phyloP scores from a whole-genome alignment of 2,113 vertebrate species.

The Gambusia affinis region DNA sequence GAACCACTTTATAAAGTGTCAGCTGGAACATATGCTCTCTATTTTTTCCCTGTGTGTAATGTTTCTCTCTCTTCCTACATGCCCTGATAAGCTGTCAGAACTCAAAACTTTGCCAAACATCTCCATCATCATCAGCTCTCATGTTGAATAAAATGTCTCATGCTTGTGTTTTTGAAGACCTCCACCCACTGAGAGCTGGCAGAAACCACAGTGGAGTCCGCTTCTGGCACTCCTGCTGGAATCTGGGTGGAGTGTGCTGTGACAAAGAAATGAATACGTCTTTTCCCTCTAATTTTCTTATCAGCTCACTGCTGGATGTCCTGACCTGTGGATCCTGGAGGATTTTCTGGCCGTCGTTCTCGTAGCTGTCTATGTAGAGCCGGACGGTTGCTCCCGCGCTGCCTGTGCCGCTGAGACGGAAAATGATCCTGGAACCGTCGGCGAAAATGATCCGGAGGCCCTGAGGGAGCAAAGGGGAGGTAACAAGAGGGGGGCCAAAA shows the following conservation, averaged over 20 bases:
- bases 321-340: slow-evolving; percentile 92
- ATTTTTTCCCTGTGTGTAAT: slow-evolving; percentile 18
- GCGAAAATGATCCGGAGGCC: slow-evolving; percentile 94
- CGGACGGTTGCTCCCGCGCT: slow-evolving; percentile 94
- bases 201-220: slow-evolving; percentile 1
- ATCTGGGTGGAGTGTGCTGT: not conserved
- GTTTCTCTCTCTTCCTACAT: slow-evolving; percentile 26
- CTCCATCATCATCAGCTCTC: slow-evolving; percentile 25
- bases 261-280: slow-evolving; percentile 8
- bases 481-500: slow-evolving; percentile 2
- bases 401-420: slow-evolving; percentile 96
- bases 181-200: slow-evolving; percentile 32
- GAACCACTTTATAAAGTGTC: slow-evolving; percentile 54
- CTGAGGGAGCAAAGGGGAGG: slow-evolving; percentile 70
- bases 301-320: slow-evolving; percentile 16
- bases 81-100: slow-evolving; percentile 56
- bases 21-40: slow-evolving; percentile 31
- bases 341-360: slow-evolving; percentile 92
- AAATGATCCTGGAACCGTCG: slow-evolving; percentile 95
- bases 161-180: slow-evolving; percentile 8
- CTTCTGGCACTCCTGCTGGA: not conserved
- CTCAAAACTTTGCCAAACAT: slow-evolving; percentile 49
- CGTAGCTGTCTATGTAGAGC: slow-evolving; percentile 98
- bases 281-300: slow-evolving; percentile 7
- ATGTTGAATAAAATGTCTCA: slow-evolving; percentile 20